These are phyloP conservation scores for Pempheris klunzingeri DNA, from an alignment of 2,797 vertebrate species.

Conservation along the genomic window DNA sequence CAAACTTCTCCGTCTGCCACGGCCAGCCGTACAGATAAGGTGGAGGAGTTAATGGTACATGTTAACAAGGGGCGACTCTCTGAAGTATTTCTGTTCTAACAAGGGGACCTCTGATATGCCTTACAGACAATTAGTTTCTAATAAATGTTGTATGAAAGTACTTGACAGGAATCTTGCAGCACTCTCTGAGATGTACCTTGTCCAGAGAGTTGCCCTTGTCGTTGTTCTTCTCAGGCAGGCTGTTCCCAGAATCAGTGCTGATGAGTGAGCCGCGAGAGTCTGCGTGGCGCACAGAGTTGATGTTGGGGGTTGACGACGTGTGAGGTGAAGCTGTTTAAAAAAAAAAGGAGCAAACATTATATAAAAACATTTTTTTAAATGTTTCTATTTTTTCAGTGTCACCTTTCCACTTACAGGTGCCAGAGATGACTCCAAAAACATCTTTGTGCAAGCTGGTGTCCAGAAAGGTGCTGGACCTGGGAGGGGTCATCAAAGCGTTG, in stretches of 20 bases:
- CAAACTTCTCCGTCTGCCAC: conserved; percentile 88
- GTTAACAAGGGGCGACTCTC: conserved; percentile 57
- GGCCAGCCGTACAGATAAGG: conserved; percentile 62
- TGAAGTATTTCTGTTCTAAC: conserved; percentile 23
- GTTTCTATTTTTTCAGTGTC: background rate
- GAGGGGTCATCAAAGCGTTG: conserved; percentile 90
- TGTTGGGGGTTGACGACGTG: conserved; percentile 91
- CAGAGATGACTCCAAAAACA: conserved; percentile 96
- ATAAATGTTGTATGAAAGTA: conserved; percentile 8
- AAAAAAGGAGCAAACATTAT: background rate
- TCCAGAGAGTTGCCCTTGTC: conserved; percentile 95
- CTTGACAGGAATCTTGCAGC: background rate
- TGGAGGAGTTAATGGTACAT: conserved; percentile 74
- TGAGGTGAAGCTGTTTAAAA: conserved; percentile 91
- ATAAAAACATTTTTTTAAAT: background rate
- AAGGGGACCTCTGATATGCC: conserved; percentile 8
- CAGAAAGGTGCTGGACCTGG: conserved; percentile 89
- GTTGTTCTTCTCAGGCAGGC: conserved; percentile 90
- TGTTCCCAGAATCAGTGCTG: conserved; percentile 95
- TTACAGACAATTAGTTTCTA: conserved; percentile 12
- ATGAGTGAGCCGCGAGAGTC: conserved; percentile 96
- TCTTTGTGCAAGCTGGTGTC: conserved; percentile 96
- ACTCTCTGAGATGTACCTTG: conserved; percentile 86
- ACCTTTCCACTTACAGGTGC: conserved; percentile 86
- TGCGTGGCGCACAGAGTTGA: conserved; percentile 91